phyloP scores from a whole-genome alignment of 2,888 invertebrate genomes.

The Eutolmus rufibarbis region DNA sequence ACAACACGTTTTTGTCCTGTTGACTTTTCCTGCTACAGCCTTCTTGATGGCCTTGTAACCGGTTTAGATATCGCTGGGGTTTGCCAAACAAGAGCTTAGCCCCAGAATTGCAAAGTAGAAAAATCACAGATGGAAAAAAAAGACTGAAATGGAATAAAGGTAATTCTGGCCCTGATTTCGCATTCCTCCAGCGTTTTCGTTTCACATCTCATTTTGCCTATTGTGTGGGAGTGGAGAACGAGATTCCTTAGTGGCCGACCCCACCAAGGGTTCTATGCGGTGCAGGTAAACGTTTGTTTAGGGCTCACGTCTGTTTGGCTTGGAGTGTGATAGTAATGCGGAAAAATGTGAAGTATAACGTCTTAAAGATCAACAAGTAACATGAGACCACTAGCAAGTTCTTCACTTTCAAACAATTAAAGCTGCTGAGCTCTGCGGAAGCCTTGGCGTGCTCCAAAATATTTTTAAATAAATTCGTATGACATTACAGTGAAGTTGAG shows the following conservation, averaged over 20 bases:
- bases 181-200: slow-evolving; percentile 33
- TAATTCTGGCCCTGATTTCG: slow-evolving; percentile 35
- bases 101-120: slow-evolving; percentile 38
- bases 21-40: slow-evolving; percentile 25
- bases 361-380: slow-evolving; percentile 27
- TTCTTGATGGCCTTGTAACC: slow-evolving; percentile 28
- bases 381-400: neutral
- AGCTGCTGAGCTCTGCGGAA: neutral
- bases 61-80: slow-evolving; percentile 24
- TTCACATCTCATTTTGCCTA: slow-evolving; percentile 38
- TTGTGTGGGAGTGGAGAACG: slow-evolving; percentile 22
- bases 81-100: slow-evolving; percentile 30
- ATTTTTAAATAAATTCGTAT: neutral
- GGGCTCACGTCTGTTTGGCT: neutral
- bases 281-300: slow-evolving; percentile 31
- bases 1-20: slow-evolving; percentile 21
- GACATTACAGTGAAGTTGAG: neutral
- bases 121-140: slow-evolving; percentile 28
- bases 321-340: neutral
- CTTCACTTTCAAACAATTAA: neutral
- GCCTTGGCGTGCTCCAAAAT: no score
- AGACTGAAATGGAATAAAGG: slow-evolving; percentile 11
- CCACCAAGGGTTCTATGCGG: slow-evolving; percentile 7
- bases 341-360: neutral
- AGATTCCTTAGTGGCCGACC: neutral